phyloP scores from a whole-genome alignment of 2,797 vertebrate genomes.

The Melanogrammus aeglefinus region DNA sequence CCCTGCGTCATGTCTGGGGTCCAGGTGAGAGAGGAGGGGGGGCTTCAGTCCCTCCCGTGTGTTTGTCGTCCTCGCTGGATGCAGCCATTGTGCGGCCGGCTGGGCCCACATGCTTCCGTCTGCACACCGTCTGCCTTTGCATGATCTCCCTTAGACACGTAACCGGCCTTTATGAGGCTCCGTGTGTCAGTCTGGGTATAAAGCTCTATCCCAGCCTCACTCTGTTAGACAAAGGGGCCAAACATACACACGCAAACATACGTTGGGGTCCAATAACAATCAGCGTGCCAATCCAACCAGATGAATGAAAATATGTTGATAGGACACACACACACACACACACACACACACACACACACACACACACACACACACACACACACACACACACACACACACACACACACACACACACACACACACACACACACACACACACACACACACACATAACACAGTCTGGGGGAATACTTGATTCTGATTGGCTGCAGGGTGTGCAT shows the following conservation, averaged over 20 bases:
- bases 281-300: too few relatives aligned
- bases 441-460: too few relatives aligned
- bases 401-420: too few relatives aligned
- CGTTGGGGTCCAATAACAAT: neutral
- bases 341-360: too few relatives aligned
- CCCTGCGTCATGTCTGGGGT: constrained; percentile 77
- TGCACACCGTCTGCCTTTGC: neutral
- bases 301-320: too few relatives aligned
- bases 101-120: neutral
- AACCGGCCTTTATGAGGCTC: neutral
- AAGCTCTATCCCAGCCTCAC: neutral
- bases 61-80: constrained; percentile 16
- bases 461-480: too few relatives aligned
- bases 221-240: neutral
- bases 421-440: too few relatives aligned
- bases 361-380: too few relatives aligned
- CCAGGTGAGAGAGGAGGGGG: constrained; percentile 60
- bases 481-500: too few relatives aligned
- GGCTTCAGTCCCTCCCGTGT: neutral
- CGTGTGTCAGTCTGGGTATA: neutral
- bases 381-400: too few relatives aligned
- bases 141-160: neutral
- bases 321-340: too few relatives aligned
- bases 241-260: neutral
- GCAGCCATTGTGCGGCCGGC: neutral